These are phyloP conservation scores for Amazona finschi DNA, from an alignment of 2,797 vertebrate genomes.

Conservation along the genomic window DNA sequence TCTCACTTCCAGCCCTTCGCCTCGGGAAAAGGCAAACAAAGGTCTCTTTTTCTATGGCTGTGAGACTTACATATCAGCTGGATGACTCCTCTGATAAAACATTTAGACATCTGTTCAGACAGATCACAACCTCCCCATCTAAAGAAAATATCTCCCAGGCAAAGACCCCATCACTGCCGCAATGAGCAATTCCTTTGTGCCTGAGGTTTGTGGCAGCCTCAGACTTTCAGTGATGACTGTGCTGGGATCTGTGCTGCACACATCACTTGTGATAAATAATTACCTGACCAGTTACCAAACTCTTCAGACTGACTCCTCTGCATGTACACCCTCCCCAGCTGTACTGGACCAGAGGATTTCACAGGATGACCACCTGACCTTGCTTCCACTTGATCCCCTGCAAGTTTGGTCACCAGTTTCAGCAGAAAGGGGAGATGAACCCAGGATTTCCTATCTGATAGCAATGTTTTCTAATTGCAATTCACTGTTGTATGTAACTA, in stretches of 20 bases:
- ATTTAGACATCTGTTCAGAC: background rate
- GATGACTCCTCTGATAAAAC: background rate
- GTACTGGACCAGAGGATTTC: background rate
- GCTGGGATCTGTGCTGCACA: accelerated
- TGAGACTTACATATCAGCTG: background rate
- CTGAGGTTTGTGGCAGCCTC: background rate
- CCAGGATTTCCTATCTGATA: background rate
- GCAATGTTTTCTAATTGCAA: background rate
- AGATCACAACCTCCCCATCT: background rate
- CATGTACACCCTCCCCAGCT: background rate
- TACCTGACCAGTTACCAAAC: background rate
- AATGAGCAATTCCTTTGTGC: background rate
- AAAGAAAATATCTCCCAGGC: background rate
- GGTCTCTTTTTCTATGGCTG: background rate
- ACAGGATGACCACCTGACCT: background rate
- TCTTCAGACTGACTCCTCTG: background rate
- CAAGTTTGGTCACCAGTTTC: background rate
- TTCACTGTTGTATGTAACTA: background rate
- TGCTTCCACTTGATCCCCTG: background rate
- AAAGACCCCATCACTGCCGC: accelerated
- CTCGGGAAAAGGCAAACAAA: background rate
- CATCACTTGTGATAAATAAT: background rate
- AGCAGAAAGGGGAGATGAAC: background rate
- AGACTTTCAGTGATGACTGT: background rate
- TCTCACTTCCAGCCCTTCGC: background rate